These are phyloP conservation scores for Cuniculus paca DNA, from an alignment of 2,797 vertebrate species.

Conservation along the genomic window DNA sequence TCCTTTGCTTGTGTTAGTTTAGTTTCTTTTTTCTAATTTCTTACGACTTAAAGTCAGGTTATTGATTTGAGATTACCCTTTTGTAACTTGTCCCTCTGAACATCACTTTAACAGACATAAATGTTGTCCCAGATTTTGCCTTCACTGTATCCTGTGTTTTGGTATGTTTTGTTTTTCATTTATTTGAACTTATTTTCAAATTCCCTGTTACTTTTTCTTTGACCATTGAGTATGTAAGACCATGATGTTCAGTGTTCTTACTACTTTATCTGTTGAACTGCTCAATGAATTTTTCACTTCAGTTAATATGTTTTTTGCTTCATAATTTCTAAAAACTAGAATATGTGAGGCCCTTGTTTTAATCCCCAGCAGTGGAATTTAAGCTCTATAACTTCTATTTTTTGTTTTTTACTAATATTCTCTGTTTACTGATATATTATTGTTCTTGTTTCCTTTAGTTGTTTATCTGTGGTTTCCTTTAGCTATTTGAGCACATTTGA, in stretches of 20 bases:
- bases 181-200: not conserved
- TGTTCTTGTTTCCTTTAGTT: not conserved
- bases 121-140: not conserved
- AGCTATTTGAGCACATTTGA: not conserved
- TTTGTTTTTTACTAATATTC: not conserved
- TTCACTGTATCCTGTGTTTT: not conserved
- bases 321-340: not conserved
- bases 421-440: not conserved
- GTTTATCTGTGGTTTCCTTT: not conserved
- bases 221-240: not conserved
- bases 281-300: not conserved
- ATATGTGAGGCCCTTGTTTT: not conserved
- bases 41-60: not conserved
- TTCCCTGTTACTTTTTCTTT: slow-evolving; percentile 18
- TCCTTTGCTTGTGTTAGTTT: not conserved
- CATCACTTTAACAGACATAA: not conserved
- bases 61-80: not conserved
- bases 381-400: not conserved
- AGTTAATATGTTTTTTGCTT: not conserved
- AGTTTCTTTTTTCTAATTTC: not conserved
- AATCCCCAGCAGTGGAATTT: not conserved
- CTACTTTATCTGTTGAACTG: not conserved
- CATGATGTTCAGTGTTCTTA: not conserved
- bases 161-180: not conserved
- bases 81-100: not conserved